These are phyloP conservation scores for Xanthia icteritia DNA, from an alignment of 2,888 invertebrate species.

Conservation along the genomic window DNA sequence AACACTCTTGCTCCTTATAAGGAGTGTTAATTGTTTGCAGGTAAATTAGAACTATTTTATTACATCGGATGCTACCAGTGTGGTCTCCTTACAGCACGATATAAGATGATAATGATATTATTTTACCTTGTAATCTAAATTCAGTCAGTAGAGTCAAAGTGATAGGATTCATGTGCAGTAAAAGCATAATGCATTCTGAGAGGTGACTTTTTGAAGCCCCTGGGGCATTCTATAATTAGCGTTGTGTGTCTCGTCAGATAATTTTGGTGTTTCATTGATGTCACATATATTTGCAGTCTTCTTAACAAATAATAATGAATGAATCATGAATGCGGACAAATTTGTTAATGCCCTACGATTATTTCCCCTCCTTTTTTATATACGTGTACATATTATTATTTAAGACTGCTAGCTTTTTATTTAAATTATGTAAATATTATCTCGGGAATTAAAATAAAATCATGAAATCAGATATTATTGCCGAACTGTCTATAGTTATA, in stretches of 20 bases:
- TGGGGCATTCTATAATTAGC: not conserved
- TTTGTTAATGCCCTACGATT: too few relatives aligned
- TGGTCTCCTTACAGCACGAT: conserved; percentile 30
- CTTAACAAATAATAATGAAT: not conserved
- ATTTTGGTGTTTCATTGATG: not conserved
- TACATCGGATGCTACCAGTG: conserved; percentile 27
- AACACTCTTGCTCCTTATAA: conserved; percentile 22
- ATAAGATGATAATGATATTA: not conserved
- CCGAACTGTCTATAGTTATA: not conserved
- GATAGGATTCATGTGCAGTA: not conserved
- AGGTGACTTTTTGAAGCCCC: not conserved
- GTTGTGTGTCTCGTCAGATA: not conserved
- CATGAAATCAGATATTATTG: not conserved
- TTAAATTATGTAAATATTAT: too few relatives aligned
- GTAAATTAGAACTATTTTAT: conserved; percentile 27
- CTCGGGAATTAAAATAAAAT: too few relatives aligned
- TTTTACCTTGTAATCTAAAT: not conserved
- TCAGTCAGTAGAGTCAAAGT: not conserved
- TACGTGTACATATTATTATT: too few relatives aligned
- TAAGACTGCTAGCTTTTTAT: too few relatives aligned
- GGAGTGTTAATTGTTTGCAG: conserved; percentile 53
- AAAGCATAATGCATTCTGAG: not conserved
- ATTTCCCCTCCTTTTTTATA: too few relatives aligned
- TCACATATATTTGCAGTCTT: not conserved
- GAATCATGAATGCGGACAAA: not conserved